Conservation (phyloP, 2,797 vertebrate genomes). For the Sebastiscus tertius region DNA sequence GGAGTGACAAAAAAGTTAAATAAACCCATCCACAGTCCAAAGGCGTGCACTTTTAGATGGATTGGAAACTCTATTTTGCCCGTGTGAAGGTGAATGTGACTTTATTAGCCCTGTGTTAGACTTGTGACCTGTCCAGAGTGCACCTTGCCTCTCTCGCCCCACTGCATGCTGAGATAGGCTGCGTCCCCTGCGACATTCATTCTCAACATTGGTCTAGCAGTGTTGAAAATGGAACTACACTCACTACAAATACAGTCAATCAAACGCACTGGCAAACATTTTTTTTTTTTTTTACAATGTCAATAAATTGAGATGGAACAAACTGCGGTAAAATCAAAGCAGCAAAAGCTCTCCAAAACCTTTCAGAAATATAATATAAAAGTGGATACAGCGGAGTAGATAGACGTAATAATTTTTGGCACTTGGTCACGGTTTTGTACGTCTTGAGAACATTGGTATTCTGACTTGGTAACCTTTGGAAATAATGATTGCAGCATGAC, state of each 20-base stretch:
- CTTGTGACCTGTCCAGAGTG: conserved; percentile 4
- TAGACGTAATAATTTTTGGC: background rate
- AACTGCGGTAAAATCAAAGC: background rate
- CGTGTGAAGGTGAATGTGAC: conserved; percentile 34
- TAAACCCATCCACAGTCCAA: background rate
- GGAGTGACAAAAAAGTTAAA: background rate
- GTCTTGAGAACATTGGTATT: conserved; percentile 35
- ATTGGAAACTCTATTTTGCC: conserved; percentile 1
- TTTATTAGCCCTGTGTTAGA: conserved; percentile 2
- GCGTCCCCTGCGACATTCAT: background rate
- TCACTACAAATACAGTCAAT: background rate
- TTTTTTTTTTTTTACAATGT: background rate
- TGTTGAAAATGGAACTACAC: background rate
- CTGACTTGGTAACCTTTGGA: conserved; percentile 43
- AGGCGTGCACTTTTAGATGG: background rate
- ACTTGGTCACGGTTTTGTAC: conserved; percentile 13
- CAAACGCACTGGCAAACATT: background rate
- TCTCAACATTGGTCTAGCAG: background rate
- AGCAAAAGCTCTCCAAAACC: background rate
- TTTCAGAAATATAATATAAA: background rate
- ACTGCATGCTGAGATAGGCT: conserved; percentile 34
- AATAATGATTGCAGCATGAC: conserved; percentile 34
- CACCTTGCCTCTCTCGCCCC: background rate
- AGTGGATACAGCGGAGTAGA: background rate
- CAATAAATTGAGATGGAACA: background rate